phyloP scores from a whole-genome alignment of 2,888 invertebrate species.

The Drosophila meridiana region DNA sequence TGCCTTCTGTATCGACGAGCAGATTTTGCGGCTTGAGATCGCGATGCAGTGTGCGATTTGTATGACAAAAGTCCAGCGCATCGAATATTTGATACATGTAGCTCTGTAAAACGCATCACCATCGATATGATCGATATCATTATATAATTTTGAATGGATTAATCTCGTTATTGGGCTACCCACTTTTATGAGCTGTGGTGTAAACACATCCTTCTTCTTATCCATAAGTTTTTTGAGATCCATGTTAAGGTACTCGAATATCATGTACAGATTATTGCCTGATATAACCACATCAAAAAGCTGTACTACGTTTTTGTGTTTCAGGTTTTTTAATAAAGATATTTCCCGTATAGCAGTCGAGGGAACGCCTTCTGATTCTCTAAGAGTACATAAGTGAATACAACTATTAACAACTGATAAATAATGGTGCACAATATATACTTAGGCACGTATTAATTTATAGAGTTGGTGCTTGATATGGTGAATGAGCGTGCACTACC shows the following conservation, averaged over 20 bases:
- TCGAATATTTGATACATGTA: conserved; percentile 94
- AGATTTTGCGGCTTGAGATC: conserved; percentile 98
- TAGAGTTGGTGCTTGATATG: background rate
- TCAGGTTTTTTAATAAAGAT: conserved; percentile 94
- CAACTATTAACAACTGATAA: background rate
- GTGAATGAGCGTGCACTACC: conserved; percentile 78
- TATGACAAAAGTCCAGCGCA: conserved; percentile 96
- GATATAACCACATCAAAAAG: conserved; percentile 95
- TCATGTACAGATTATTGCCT: conserved; percentile 94
- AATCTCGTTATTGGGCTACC: background rate
- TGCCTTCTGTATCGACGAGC: conserved; percentile 93
- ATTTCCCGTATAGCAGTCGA: conserved; percentile 99
- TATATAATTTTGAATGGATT: background rate
- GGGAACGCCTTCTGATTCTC: conserved; percentile 98
- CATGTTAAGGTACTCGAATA: conserved; percentile 97
- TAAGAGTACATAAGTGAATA: conserved; percentile 77
- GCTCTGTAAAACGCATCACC: conserved; percentile 86
- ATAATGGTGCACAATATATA: background rate
- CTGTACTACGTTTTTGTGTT: conserved; percentile 95
- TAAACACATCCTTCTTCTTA: conserved; percentile 87
- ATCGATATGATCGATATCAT: background rate
- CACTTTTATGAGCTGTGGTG: conserved; percentile 89
- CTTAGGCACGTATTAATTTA: background rate
- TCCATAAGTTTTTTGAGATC: conserved; percentile 97
- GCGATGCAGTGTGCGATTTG: conserved; percentile 94